Conservation (phyloP, 2,888 invertebrate species). For the Actias luna region DNA sequence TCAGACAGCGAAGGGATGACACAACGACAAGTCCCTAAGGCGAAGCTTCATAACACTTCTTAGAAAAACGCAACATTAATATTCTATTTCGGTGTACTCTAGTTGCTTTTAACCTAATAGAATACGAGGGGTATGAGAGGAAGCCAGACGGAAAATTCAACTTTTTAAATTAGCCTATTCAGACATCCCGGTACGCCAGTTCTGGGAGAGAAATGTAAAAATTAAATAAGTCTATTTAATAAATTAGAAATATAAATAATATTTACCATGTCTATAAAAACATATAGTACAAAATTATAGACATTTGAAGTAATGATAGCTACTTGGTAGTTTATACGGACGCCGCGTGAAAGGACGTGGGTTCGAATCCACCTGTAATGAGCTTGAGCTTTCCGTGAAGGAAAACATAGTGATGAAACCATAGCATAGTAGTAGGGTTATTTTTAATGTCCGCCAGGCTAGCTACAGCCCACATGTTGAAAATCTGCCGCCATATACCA, state of each 20-base stretch:
- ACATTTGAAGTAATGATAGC: no score
- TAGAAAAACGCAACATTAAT: constrained; percentile 64
- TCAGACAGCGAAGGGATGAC: constrained; percentile 63
- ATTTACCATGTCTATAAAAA: background rate
- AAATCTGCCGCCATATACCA: no score
- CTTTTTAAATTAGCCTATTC: constrained; percentile 48
- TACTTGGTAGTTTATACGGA: no score
- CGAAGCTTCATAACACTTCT: constrained; percentile 42
- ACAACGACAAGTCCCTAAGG: constrained; percentile 48
- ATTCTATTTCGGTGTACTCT: constrained; percentile 48
- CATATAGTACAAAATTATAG: no score
- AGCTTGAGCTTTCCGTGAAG: no score
- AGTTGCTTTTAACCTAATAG: constrained; percentile 59
- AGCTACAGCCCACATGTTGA: no score
- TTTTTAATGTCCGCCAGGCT: no score
- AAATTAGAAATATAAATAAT: background rate
- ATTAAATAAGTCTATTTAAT: constrained; percentile 5
- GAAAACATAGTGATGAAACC: no score
- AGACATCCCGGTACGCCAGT: constrained; percentile 20
- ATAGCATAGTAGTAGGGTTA: no score
- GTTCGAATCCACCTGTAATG: no score
- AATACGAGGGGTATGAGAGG: constrained; percentile 46
- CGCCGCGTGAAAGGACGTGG: no score
- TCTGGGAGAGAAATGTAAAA: background rate
- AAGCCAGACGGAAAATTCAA: constrained; percentile 49